Conservation (phyloP, 2,113 vertebrate genomes). For the Petrocephalus microphthalmus region DNA sequence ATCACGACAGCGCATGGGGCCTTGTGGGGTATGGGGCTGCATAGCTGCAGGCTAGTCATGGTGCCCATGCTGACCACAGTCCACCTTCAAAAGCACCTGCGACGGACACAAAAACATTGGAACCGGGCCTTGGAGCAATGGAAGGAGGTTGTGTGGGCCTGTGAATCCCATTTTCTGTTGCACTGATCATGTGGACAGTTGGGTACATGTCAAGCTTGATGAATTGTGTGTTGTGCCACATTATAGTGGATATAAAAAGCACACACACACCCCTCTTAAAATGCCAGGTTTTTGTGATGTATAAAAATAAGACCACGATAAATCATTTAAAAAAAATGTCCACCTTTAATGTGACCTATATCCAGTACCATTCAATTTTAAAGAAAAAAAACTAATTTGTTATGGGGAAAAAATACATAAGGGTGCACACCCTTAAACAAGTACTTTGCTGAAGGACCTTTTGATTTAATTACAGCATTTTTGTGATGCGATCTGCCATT, state of each 20-base stretch:
- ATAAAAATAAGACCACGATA: too few relatives aligned
- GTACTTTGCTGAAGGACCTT: too few relatives aligned
- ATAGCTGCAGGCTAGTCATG: neutral
- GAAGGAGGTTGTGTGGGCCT: neutral
- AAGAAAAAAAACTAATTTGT: too few relatives aligned
- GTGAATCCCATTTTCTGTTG: neutral
- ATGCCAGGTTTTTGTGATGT: too few relatives aligned
- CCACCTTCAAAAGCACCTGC: neutral
- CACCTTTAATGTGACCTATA: too few relatives aligned
- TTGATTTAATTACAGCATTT: too few relatives aligned
- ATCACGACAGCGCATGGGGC: neutral
- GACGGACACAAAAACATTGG: neutral
- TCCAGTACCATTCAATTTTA: too few relatives aligned
- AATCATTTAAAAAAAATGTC: too few relatives aligned
- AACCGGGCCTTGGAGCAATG: neutral
- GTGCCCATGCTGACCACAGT: neutral
- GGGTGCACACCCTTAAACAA: too few relatives aligned
- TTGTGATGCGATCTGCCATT: neutral
- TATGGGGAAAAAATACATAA: too few relatives aligned
- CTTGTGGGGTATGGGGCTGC: neutral
- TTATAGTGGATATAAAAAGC: too few relatives aligned
- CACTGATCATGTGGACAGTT: neutral
- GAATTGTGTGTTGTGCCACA: neutral
- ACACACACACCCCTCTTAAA: too few relatives aligned
- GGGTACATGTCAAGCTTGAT: neutral